phyloP scores from a whole-genome alignment of 2,888 invertebrate genomes.

The Ophion ventricosus region DNA sequence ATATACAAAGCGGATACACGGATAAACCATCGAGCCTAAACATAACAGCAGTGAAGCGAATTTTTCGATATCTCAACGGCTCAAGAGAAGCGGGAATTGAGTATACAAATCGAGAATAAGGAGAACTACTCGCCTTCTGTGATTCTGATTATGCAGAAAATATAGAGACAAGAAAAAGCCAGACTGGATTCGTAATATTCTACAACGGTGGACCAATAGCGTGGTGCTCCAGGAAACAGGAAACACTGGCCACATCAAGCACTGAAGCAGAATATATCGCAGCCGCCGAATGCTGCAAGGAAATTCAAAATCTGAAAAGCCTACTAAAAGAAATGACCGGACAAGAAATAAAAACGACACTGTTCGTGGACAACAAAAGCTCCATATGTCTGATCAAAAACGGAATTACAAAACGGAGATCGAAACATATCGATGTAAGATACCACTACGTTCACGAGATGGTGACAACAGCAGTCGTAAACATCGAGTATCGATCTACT shows the following conservation, averaged over 20 bases:
- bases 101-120: constrained; percentile 15
- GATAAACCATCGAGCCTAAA: constrained; percentile 38
- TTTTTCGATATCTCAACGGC: constrained; percentile 61
- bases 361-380: constrained; percentile 64
- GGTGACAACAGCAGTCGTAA: constrained; percentile 6
- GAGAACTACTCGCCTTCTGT: constrained; percentile 64
- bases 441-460: constrained; percentile 49
- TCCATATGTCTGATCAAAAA: constrained; percentile 61
- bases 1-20: constrained; percentile 33
- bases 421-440: constrained; percentile 68
- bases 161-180: constrained; percentile 46
- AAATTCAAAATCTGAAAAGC: constrained; percentile 68
- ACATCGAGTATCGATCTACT: constrained; percentile 26
- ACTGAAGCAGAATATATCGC: constrained; percentile 75
- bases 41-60: constrained; percentile 54
- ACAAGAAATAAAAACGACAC: constrained; percentile 26
- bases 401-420: constrained; percentile 54
- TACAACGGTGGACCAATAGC: constrained; percentile 47
- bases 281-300: constrained; percentile 64
- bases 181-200: constrained; percentile 48
- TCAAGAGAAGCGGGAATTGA: constrained; percentile 34
- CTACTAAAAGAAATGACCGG: constrained; percentile 56
- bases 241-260: constrained; percentile 71
- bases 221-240: constrained; percentile 66
- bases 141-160: constrained; percentile 73